These are phyloP conservation scores for Anarhynchus alexandrinus DNA, from an alignment of 2,113 vertebrate genomes.

Conservation along the genomic window DNA sequence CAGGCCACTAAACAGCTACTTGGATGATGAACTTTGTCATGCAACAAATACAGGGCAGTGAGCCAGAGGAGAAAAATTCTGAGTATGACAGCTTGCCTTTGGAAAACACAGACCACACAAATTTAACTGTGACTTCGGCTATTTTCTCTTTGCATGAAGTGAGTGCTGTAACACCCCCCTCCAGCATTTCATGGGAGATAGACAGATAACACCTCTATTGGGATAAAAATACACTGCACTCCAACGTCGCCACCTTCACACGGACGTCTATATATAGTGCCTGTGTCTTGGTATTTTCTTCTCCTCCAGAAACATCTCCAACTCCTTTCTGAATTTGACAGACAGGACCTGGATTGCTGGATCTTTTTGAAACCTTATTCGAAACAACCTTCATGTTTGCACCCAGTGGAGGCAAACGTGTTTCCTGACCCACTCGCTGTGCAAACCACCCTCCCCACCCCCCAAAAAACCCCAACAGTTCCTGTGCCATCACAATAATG, in stretches of 20 bases:
- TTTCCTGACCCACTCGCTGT: background rate
- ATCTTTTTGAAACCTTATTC: background rate
- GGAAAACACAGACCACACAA: slow-evolving; percentile 12
- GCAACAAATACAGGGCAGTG: background rate
- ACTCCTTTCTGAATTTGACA: slow-evolving; percentile 20
- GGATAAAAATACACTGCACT: slow-evolving; percentile 65
- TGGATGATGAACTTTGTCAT: background rate
- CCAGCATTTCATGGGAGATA: slow-evolving; percentile 51
- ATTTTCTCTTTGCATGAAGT: background rate
- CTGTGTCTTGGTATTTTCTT: slow-evolving; percentile 41
- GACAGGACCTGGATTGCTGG: slow-evolving; percentile 4
- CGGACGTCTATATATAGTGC: slow-evolving; percentile 48
- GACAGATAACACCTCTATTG: slow-evolving; percentile 54
- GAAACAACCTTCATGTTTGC: background rate
- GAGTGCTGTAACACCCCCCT: slow-evolving; percentile 19
- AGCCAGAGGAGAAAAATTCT: background rate
- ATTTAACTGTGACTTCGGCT: background rate
- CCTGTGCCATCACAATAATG: background rate
- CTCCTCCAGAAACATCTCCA: slow-evolving; percentile 46
- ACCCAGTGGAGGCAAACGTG: background rate
- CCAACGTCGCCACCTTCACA: slow-evolving; percentile 64
- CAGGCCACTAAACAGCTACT: background rate
- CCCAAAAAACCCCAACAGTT: fast-evolving
- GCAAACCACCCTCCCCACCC: background rate
- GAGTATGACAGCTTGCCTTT: background rate